Percentiles rank a stretch among this genome's conserved stretches.
Conservation (phyloP, 2,888 invertebrate genomes). For the Drosophila mimica region DNA sequence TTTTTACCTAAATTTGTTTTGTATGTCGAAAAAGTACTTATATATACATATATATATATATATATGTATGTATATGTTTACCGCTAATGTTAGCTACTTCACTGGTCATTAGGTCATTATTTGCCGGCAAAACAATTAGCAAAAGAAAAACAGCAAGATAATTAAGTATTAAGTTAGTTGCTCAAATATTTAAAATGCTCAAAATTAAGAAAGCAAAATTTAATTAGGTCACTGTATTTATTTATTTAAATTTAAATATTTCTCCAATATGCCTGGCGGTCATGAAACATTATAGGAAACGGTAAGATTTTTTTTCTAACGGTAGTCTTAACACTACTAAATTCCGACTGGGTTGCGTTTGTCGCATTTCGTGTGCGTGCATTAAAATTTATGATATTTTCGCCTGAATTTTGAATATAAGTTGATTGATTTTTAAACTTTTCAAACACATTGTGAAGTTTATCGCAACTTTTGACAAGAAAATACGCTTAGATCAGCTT, state of each 20-base stretch:
- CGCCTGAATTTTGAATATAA: constrained; percentile 28
- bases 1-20: neutral
- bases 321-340: neutral
- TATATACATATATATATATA: neutral
- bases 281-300: neutral
- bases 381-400: constrained; percentile 45
- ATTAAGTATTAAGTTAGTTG: neutral
- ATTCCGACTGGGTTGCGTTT: neutral
- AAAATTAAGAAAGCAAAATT: neutral
- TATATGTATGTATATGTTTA: neutral
- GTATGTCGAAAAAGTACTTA: neutral
- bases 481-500: neutral
- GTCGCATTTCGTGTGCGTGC: constrained; percentile 15
- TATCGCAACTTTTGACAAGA: neutral
- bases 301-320: neutral
- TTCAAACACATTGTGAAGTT: neutral
- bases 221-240: neutral
- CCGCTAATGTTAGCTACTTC: neutral
- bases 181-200: neutral
- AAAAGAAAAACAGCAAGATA: neutral
- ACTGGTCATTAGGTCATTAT: neutral
- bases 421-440: constrained; percentile 30
- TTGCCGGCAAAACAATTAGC: neutral
- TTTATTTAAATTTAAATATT: neutral
- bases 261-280: neutral